Base-by-base conservation (phyloP, 1,140 invertebrate genomes). In the Cydia splendana region DNA sequence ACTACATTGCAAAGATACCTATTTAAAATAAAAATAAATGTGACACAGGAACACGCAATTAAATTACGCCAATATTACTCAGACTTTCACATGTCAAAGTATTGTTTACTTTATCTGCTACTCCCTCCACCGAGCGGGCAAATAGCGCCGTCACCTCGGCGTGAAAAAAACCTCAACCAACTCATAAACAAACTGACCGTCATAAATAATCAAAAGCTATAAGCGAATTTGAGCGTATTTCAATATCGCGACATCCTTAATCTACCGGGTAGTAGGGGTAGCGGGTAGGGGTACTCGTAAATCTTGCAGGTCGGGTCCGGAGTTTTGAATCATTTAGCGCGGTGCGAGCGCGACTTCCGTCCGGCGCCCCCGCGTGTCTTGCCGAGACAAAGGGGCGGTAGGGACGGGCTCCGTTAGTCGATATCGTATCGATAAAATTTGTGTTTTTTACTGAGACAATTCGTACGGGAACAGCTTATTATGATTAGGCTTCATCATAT, bases 281-380 rank as follows among this genome's bases (percentile, higher is more conserved):
- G 65, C 65, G 67, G 67, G 67, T 71, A 90, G 88, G 83, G 87
- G 89, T 87, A 92, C 67, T 71, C 67, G 67, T 93, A 93, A 93
- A 93, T 93, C 91, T 93, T 93, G 91, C 91, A 93, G 89, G 90
- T 91, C 87, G 90, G 90, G 80, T 86, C 89, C 87, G 67, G 88
- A 91, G 91, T 91, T 93, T 91, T 93, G 90, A 92, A 93, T 92
- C 91, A 93, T 93, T 93, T 93, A 92, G 88, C 90, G 89, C 83
- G 87, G 87, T 86, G 86, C 86, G 87, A 85, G 87, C 85, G 88
- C 88, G 89, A 91, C 89, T 91, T 92, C 89, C 90, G 89, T 92
- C 90, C 90, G 90, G 76, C 75, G 62, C 78, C 57, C 81, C 75
- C 87, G 91, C 87, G 90, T 91, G 90, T 91, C 91, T 93, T 93